Conservation (phyloP, 2,888 invertebrate genomes). For the Pterobdella sp. region DNA sequence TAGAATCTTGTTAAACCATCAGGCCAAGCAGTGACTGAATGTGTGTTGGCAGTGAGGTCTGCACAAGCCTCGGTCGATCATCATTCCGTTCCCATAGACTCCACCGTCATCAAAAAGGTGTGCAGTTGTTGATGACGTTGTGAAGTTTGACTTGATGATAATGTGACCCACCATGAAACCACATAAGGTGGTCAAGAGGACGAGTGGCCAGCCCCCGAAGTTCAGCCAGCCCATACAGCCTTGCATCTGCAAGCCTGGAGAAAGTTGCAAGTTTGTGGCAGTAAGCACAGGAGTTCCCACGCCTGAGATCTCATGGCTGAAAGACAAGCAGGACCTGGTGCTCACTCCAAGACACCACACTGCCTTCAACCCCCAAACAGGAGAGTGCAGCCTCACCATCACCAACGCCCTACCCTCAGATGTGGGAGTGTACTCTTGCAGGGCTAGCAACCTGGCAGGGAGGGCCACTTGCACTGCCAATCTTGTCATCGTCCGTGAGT, state of each 20-base stretch:
- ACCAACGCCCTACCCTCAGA: slow-evolving; percentile 74
- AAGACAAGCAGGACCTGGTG: slow-evolving; percentile 54
- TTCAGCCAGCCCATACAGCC: slow-evolving; percentile 39
- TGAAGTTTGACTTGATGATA: neutral
- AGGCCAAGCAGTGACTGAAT: slow-evolving; percentile 74
- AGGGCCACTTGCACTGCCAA: slow-evolving; percentile 68
- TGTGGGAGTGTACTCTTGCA: slow-evolving; percentile 76
- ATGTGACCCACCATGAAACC: neutral
- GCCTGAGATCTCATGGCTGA: slow-evolving; percentile 64
- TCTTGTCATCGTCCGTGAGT: slow-evolving; percentile 60
- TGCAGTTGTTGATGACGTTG: neutral
- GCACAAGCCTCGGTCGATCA: slow-evolving; percentile 23
- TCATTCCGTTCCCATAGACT: slow-evolving; percentile 30
- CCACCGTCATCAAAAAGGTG: slow-evolving; percentile 36
- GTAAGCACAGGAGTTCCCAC: slow-evolving; percentile 67
- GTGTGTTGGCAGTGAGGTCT: slow-evolving; percentile 38
- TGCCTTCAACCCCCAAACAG: slow-evolving; percentile 51
- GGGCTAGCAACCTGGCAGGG: slow-evolving; percentile 83
- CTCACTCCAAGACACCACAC: slow-evolving; percentile 26
- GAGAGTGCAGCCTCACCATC: slow-evolving; percentile 65
- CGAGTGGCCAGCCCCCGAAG: slow-evolving; percentile 38
- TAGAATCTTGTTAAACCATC: no score
- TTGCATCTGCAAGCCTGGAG: slow-evolving; percentile 56
- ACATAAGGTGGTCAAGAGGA: slow-evolving; percentile 35
- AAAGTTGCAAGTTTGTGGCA: slow-evolving; percentile 67